Evolutionary conservation across 2,113 vertebrate genomes (phyloP).

Genomic region (Ctenomys sociabilis): DNA sequence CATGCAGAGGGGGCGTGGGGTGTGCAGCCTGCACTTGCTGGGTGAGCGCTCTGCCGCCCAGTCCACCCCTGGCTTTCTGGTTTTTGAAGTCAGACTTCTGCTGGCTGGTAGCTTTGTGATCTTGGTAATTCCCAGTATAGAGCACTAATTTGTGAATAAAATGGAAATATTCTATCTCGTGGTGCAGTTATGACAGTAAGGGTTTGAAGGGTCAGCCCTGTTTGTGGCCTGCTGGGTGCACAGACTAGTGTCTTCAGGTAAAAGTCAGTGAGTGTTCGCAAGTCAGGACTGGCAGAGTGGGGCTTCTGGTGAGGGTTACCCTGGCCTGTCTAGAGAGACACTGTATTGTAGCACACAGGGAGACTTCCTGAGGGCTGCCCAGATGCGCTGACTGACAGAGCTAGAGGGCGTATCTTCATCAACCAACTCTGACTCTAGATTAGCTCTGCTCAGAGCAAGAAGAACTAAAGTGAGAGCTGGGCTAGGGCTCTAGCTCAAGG

Average conservation of each 20-base stretch:
- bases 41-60: neutral
- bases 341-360: neutral
- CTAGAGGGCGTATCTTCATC: neutral
- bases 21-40: neutral
- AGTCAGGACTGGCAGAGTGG: neutral
- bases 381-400: neutral
- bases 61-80: too few species aligned
- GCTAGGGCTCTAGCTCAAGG: neutral
- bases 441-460: neutral
- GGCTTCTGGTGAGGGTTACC: neutral
- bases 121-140: neutral
- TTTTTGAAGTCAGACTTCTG: constrained; percentile 4
- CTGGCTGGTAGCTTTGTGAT: neutral
- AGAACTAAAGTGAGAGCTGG: constrained; percentile 16
- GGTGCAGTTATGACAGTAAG: neutral
- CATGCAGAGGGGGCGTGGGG: neutral
- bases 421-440: neutral
- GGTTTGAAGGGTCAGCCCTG: neutral
- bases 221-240: neutral
- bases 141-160: neutral
- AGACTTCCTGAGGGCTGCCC: neutral
- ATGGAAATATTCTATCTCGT: neutral
- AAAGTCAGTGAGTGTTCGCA: neutral
- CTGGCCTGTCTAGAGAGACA: neutral
- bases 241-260: neutral